Conservation (phyloP, 2,113 vertebrate species). For the Nycticorax nycticorax region DNA sequence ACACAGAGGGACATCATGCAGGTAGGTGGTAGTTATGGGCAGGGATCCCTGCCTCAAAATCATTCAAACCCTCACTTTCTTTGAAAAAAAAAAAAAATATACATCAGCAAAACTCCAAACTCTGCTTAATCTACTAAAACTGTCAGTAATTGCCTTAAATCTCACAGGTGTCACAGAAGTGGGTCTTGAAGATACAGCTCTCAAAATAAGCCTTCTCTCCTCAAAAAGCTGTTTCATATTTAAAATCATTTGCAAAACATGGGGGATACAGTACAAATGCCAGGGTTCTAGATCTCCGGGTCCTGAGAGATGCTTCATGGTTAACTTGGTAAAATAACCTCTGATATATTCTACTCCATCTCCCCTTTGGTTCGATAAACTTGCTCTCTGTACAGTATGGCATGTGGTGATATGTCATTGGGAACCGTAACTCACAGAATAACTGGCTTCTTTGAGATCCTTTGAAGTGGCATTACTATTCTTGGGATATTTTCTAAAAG, state of each 20-base stretch:
- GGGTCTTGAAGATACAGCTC: not conserved
- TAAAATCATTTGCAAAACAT: not conserved
- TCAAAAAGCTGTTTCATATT: not conserved
- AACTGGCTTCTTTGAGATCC: not conserved
- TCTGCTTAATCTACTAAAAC: not conserved
- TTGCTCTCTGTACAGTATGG: not conserved
- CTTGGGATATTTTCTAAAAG: slow-evolving; percentile 32
- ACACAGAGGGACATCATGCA: not conserved
- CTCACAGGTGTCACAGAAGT: not conserved
- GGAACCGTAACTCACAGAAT: not conserved
- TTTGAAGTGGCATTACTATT: slow-evolving; percentile 19
- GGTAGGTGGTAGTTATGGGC: not conserved
- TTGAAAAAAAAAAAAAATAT: not conserved
- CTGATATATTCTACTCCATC: not conserved
- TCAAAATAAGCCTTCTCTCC: not conserved
- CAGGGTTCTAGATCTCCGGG: not conserved
- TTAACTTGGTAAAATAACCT: not conserved
- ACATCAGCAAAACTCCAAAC: not conserved
- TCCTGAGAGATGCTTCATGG: not conserved
- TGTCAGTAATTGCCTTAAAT: not conserved
- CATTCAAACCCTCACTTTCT: not conserved
- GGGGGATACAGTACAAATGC: not conserved
- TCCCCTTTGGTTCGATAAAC: not conserved
- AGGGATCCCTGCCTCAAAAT: not conserved
- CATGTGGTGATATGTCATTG: not conserved